A percentile compares a stretch with the other conserved stretches of the same genome.
These are phyloP conservation scores for Anhinga anhinga DNA, from an alignment of 2,113 vertebrate genomes.

Conservation along the genomic window DNA sequence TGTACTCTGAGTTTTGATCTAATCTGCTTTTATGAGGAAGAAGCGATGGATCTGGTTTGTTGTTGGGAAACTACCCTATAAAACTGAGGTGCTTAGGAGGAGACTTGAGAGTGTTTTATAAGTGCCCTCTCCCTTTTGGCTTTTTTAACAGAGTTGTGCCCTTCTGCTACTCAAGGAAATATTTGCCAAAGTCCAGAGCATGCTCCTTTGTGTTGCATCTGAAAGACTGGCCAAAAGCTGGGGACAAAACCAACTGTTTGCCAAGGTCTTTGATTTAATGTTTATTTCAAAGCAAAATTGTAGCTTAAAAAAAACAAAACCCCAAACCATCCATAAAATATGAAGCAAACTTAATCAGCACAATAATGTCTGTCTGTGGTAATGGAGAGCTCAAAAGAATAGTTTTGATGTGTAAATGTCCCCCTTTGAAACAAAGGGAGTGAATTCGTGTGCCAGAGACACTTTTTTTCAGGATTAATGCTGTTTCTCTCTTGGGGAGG, in stretches of 20 bases:
- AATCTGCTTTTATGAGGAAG: not conserved
- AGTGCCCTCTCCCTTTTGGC: not conserved
- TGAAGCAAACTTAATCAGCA: not conserved
- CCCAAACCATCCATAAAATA: not conserved
- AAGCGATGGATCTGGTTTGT: not conserved
- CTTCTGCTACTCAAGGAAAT: not conserved
- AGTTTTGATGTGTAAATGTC: constrained; percentile 54
- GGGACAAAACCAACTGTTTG: not conserved
- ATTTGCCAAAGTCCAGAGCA: not conserved
- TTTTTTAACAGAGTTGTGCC: not conserved
- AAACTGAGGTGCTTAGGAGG: not conserved
- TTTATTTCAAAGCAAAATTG: constrained; percentile 2
- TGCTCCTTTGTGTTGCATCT: not conserved
- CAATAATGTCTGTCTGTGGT: not conserved
- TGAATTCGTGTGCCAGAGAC: not conserved
- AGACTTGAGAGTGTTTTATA: not conserved
- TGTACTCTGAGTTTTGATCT: not conserved
- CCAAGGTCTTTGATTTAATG: not conserved
- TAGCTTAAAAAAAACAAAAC: not conserved
- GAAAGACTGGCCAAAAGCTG: not conserved
- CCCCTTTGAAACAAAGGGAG: not conserved
- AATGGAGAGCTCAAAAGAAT: not conserved
- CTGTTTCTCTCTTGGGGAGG: not conserved
- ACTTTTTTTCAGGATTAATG: not conserved
- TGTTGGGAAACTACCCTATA: not conserved